Evolutionary conservation across 92 coral and sea anemone species (phyloP).

Genomic region (Pocillopora grandis): DNA sequence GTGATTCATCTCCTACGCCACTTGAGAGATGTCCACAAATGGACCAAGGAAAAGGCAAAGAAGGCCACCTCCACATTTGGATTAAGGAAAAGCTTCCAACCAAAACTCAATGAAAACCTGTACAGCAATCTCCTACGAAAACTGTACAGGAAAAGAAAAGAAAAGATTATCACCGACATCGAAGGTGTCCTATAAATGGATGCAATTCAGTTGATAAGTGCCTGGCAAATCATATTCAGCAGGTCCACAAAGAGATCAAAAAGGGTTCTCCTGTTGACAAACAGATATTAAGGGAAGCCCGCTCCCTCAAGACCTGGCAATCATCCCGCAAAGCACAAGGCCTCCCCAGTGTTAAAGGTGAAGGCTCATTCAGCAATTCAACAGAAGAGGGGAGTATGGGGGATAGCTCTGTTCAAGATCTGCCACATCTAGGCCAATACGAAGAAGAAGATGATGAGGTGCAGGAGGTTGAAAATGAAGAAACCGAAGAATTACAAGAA

Average conservation of each 20-base stretch:
- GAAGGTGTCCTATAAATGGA: slow-evolving; percentile 8
- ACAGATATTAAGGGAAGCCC: neutral
- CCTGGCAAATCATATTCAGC: slow-evolving; percentile 5
- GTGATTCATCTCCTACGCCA: slow-evolving; percentile 21
- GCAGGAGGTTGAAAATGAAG: too few species aligned
- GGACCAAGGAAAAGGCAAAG: slow-evolving; percentile 7
- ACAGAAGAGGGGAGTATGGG: too few species aligned
- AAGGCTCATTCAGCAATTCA: too few species aligned
- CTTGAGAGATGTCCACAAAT: slow-evolving; percentile 9
- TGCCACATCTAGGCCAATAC: too few species aligned
- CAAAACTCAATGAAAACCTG: neutral
- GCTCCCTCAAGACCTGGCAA: neutral
- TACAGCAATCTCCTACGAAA: neutral
- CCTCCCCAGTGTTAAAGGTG: too few species aligned
- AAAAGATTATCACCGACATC: slow-evolving; percentile 5
- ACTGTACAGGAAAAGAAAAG: neutral
- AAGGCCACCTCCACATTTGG: neutral
- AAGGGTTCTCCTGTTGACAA: neutral
- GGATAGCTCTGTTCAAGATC: too few species aligned
- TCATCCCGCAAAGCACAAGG: too few species aligned
- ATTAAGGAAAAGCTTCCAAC: neutral
- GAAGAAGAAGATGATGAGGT: too few species aligned
- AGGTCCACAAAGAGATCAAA: slow-evolving; percentile 11
- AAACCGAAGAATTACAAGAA: too few species aligned
- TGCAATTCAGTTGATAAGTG: slow-evolving; percentile 8